Evolutionary conservation across 2,113 vertebrate genomes (phyloP).

Genomic region (Oenanthe melanoleuca): DNA sequence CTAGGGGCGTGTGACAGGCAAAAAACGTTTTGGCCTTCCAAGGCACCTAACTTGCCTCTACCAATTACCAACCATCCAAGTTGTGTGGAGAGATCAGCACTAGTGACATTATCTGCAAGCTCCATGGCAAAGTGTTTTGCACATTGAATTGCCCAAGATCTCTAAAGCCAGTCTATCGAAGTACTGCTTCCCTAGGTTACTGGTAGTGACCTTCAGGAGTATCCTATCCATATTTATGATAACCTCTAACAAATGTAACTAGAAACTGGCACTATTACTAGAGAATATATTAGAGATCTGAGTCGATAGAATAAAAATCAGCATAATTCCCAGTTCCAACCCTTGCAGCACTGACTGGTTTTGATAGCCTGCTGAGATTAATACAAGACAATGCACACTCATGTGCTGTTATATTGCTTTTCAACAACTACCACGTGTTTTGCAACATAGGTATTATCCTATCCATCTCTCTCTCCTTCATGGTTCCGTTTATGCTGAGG

Average conservation of each 20-base stretch:
- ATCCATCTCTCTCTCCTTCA: background rate
- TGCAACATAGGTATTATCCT: background rate
- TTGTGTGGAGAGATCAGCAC: background rate
- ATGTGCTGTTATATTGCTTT: background rate
- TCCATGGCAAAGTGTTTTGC: background rate
- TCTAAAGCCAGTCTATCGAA: fast-evolving
- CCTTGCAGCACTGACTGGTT: background rate
- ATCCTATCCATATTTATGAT: background rate
- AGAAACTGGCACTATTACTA: background rate
- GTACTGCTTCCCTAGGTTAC: background rate
- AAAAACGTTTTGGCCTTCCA: background rate
- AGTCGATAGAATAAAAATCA: background rate
- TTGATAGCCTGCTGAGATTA: background rate
- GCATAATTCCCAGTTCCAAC: background rate
- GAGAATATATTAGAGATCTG: background rate
- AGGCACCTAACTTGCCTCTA: background rate
- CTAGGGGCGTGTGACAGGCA: background rate
- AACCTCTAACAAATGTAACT: background rate
- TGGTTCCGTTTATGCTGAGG: background rate
- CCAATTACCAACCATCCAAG: too few relatives aligned
- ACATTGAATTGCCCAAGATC: background rate
- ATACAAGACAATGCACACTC: background rate
- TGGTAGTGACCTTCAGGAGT: background rate
- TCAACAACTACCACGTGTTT: background rate
- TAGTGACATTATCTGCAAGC: background rate